Base-by-base conservation (phyloP, 1,140 invertebrate species). In the Leptinotarsa texana region DNA sequence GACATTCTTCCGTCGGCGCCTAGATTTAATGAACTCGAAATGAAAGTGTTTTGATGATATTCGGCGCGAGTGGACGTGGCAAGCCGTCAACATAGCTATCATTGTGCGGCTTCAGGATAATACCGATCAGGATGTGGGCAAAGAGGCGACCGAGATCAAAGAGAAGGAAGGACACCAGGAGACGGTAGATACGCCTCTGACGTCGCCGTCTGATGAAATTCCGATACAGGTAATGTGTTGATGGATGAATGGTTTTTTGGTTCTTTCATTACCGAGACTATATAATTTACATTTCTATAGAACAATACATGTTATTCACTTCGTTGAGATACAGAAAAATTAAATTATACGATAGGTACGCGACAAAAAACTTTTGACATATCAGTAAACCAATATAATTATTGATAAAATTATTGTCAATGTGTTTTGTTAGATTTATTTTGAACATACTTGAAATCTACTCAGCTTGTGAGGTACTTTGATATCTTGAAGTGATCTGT, bases 131-230 rank as follows among this genome's bases (percentile, higher is more conserved):
- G 81, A 83, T 79, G 81, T 81, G 75, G 81, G 76, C 73, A 78
- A 80, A 77, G 83, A 82, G 62, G 78, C 77, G 77, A 61, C 77
- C 63, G 82, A 82, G 75, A 78, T 72, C 73, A 83, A 82, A 78
- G 81, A 83, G 77, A 85, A 84, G 77, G 83, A 84, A 72, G 83
- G 82, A n/a, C 81, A 83, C 49, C 82, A 83, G 79, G 84, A 84
- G 69, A 84, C 82, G 11, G 83, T 85, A 62, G 78, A 84, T 69
- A 85, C 83, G 11, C 83, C 84, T 65, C 74, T 83, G 63, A 81
- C 81, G 22, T 84, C 83, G 1, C 83, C 83, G 4, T 79, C 81
- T 22, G 82, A 83, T 66, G 83, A 83, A 21, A 24, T 77, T 22
- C 75, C 67, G 67, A 63, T 79, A 15, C 80, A 83, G 81, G 79